phyloP scores from a whole-genome alignment of 2,113 vertebrate genomes.

The Amphiprion percula region DNA sequence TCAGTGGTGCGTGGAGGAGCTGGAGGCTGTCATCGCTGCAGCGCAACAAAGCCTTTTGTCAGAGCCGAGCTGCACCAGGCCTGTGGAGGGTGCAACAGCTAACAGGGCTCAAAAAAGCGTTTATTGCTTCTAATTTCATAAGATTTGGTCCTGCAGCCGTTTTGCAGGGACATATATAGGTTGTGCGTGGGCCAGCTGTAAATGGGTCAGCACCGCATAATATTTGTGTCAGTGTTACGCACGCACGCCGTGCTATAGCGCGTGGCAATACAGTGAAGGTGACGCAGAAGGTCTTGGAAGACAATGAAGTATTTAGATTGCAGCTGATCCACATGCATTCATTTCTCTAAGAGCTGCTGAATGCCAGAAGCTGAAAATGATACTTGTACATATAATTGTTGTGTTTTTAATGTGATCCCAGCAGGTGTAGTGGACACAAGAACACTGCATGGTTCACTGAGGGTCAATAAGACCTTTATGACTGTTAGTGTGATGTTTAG shows the following conservation, averaged over 20 bases:
- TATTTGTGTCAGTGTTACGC: conserved; percentile 78
- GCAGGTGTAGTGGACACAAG: neutral
- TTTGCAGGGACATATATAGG: neutral
- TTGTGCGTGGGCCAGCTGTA: neutral
- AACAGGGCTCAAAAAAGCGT: too few relatives aligned
- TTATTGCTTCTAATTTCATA: too few relatives aligned
- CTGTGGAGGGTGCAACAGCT: neutral
- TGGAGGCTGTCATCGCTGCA: conserved; percentile 31
- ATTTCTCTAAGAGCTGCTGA: neutral
- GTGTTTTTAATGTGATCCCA: neutral
- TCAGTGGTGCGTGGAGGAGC: neutral
- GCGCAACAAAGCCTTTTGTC: conserved; percentile 74
- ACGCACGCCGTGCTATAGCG: conserved; percentile 34
- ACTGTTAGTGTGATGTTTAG: neutral
- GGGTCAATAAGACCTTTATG: neutral
- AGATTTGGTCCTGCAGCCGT: too few relatives aligned
- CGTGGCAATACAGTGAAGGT: conserved; percentile 48
- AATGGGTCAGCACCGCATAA: conserved; percentile 61
- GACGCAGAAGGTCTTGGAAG: conserved; percentile 23
- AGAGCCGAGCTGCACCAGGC: conserved; percentile 22
- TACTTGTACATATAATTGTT: neutral
- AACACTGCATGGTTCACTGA: neutral
- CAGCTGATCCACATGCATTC: neutral
- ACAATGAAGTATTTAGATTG: conserved; percentile 29
- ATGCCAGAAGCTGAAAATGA: neutral